These are phyloP conservation scores for Acutogordius australiensis DNA, from an alignment of 2,888 invertebrate species.

Conservation along the genomic window DNA sequence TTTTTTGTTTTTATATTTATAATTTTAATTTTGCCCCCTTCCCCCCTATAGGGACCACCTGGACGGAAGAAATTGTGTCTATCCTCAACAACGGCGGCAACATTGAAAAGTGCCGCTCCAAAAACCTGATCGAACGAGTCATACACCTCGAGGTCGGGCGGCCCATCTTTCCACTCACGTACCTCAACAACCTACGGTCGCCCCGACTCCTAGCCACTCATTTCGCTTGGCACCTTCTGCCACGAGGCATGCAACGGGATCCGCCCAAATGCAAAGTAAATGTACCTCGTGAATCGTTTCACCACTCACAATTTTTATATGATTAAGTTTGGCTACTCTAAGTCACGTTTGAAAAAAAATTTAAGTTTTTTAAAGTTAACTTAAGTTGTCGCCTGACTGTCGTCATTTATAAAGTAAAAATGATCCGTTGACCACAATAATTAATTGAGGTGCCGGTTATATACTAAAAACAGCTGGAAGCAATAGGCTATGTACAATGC, in stretches of 20 bases:
- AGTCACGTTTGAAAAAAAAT: too few relatives aligned
- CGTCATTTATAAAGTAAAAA: too few relatives aligned
- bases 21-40: too few relatives aligned
- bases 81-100: constrained; percentile 20
- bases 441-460: too few relatives aligned
- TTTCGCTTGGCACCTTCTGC: constrained; percentile 17
- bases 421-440: too few relatives aligned
- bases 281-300: too few relatives aligned
- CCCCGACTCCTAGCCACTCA: constrained; percentile 23
- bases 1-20: background rate
- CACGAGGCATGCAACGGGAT: constrained; percentile 15
- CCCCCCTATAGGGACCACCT: constrained; percentile 24
- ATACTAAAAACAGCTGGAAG: too few relatives aligned
- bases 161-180: constrained; percentile 16
- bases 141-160: constrained; percentile 17
- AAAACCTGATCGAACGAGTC: constrained; percentile 17
- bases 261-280: constrained; percentile 17
- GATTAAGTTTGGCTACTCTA: too few relatives aligned
- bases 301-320: too few relatives aligned
- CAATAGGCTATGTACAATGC: too few relatives aligned
- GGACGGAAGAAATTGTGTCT: constrained; percentile 24
- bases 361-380: too few relatives aligned
- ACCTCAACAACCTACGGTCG: constrained; percentile 16
- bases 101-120: constrained; percentile 18
- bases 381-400: too few relatives aligned